A percentile compares a stretch with the other conserved stretches of the same genome.
Conservation (phyloP, 1,140 invertebrate species). For the Anadara kagoshimensis region DNA sequence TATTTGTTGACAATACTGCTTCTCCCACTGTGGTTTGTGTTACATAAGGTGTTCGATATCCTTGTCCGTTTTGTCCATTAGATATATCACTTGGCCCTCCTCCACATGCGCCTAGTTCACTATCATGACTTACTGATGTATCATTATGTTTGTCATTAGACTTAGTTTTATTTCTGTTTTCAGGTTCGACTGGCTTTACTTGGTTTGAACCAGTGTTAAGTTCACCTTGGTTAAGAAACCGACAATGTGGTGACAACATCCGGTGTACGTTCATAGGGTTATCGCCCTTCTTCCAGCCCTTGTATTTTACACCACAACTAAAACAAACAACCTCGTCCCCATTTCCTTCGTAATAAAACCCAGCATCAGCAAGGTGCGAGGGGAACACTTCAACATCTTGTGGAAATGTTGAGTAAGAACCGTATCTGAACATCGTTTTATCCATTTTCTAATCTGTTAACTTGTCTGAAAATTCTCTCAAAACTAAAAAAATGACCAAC, state of each 20-base stretch:
- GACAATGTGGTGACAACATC: slow-evolving; percentile 30
- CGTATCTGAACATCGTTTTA: no score
- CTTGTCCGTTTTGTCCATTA: no score
- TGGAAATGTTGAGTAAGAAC: neutral
- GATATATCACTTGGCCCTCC: no score
- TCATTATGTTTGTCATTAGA: no score
- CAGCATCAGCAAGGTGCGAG: slow-evolving; percentile 29
- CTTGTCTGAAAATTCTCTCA: no score
- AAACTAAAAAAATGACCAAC: no score
- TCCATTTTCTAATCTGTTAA: no score
- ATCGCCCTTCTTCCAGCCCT: slow-evolving; percentile 26
- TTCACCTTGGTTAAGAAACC: neutral
- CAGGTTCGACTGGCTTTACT: neutral
- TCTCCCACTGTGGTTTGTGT: no score
- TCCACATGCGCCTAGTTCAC: no score
- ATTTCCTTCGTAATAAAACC: slow-evolving; percentile 42
- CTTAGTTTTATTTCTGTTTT: neutral
- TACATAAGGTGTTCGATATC: no score
- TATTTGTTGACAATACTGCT: no score
- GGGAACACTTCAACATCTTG: neutral
- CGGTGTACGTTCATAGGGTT: slow-evolving; percentile 32
- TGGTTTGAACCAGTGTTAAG: neutral
- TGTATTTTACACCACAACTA: slow-evolving; percentile 28
- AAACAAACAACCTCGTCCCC: slow-evolving; percentile 44
- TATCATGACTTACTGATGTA: no score